Evolutionary conservation across 2,113 vertebrate genomes (phyloP).

Genomic region (Gila orcuttii): DNA sequence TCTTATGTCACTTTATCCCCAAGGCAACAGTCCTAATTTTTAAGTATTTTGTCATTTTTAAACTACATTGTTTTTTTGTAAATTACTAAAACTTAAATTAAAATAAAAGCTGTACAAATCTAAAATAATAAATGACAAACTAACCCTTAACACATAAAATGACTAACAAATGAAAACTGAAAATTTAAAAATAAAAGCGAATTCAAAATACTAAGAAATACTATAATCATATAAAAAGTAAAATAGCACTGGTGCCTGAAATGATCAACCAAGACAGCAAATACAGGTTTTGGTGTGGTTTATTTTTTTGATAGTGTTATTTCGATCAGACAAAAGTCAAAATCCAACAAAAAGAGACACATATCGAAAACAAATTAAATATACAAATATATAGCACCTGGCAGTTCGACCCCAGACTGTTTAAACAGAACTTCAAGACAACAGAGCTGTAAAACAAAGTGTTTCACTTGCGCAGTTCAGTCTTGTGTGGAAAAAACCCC

Average conservation of each 20-base stretch:
- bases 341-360: slow-evolving; percentile 46
- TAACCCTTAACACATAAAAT: too few relatives aligned
- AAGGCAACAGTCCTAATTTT: too few relatives aligned
- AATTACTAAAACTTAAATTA: too few relatives aligned
- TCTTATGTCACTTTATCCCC: too few relatives aligned
- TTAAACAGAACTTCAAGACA: slow-evolving; percentile 63
- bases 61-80: too few relatives aligned
- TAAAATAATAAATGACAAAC: too few relatives aligned
- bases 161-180: not conserved
- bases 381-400: slow-evolving; percentile 77
- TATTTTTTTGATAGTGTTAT: slow-evolving; percentile 67
- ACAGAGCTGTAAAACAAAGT: slow-evolving; percentile 51
- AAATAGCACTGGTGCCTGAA: not conserved
- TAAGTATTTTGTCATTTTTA: too few relatives aligned
- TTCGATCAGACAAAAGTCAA: slow-evolving; percentile 62
- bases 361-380: slow-evolving; percentile 61
- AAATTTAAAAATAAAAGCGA: not conserved
- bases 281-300: slow-evolving; percentile 67
- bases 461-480: slow-evolving; percentile 4
- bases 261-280: not conserved
- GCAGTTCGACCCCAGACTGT: slow-evolving; percentile 66
- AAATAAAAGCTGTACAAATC: too few relatives aligned
- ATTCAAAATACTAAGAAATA: not conserved
- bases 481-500: not conserved
- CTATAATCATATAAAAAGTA: not conserved